Evolutionary conservation across 2,888 invertebrate genomes (phyloP), one percentile per base, ranked within the genome.

Genomic region (Epinotia nisella): DNA sequence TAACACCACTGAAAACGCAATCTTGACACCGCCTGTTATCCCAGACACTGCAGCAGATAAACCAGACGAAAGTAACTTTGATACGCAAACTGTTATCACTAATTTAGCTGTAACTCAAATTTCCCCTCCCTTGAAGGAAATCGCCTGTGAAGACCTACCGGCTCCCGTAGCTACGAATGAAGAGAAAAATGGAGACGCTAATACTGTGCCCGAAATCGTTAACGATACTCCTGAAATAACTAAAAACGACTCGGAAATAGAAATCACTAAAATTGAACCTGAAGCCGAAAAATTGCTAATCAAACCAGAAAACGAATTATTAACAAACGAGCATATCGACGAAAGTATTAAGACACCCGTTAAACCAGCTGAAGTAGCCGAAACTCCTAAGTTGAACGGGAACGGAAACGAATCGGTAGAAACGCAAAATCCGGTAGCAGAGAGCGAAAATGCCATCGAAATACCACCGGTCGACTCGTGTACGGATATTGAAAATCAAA

Each of bases 1-100:
- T 89, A 91, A 90, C 86, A 87, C 87, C 80, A 83, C 90, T 82
- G 90, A 87, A 82, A 85, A 85, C 79, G 80, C 83, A 83, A 84
- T 83, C 79, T 80, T 85, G 79, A 80, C 87, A 84, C 85, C 82
- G 71, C 80, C 82, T 76, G 77, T 85, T 80, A 83, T 81, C 78
- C 79, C 83, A 76, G 82, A 84, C 79, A 81, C 81, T 82, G 85
- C 83, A 78, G 74, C 78, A 71, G 83, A 84, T 71, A 79, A 76
- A 76, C 64, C 58, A 62, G 55, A 72, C 29, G 65, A 65, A 60
- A 55, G 29, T 55, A 59, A 62, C 55, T 19, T 56, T 58, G 59
- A 73, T 41, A 15, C 62, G 45, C 64, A 75, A 60, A 61, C 35
- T 55, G 35, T 51, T 60, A 66, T 58, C 59, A 72, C 69, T 65